Evolutionary conservation across 2,113 vertebrate genomes (phyloP).

Genomic region (Petroica traversi): DNA sequence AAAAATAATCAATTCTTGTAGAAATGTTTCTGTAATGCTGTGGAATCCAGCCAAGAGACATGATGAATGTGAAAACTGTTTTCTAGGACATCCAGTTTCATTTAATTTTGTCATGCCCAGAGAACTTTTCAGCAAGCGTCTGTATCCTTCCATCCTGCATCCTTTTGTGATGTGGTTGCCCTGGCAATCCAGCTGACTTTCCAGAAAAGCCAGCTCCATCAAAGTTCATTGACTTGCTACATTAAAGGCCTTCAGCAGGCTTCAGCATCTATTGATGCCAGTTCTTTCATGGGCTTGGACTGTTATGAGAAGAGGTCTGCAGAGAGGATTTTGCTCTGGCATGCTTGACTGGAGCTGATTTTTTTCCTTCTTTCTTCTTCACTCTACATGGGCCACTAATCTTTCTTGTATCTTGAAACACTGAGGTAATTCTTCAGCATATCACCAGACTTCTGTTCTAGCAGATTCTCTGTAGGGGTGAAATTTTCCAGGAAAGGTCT

Average conservation of each 20-base stretch:
- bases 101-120: not conserved
- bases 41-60: constrained; percentile 43
- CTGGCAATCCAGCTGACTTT: constrained; percentile 26
- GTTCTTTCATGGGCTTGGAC: not conserved
- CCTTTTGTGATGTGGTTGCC: constrained; percentile 26
- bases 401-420: not conserved
- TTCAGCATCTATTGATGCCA: not conserved
- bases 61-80: constrained; percentile 29
- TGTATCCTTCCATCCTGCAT: not conserved
- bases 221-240: not conserved
- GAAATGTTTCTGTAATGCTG: not conserved
- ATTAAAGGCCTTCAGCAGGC: not conserved
- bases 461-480: not conserved
- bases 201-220: not conserved
- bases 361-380: not conserved
- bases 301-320: not conserved
- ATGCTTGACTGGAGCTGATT: not conserved
- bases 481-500: not conserved
- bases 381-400: not conserved
- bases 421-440: not conserved
- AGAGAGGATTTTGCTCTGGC: not conserved
- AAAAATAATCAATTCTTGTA: constrained; percentile 29
- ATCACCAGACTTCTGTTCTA: not conserved
- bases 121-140: not conserved
- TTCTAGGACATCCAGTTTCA: constrained; percentile 48